Evolutionary conservation across 2,888 invertebrate species (phyloP).

Genomic region (Ariolimax columbianus): DNA sequence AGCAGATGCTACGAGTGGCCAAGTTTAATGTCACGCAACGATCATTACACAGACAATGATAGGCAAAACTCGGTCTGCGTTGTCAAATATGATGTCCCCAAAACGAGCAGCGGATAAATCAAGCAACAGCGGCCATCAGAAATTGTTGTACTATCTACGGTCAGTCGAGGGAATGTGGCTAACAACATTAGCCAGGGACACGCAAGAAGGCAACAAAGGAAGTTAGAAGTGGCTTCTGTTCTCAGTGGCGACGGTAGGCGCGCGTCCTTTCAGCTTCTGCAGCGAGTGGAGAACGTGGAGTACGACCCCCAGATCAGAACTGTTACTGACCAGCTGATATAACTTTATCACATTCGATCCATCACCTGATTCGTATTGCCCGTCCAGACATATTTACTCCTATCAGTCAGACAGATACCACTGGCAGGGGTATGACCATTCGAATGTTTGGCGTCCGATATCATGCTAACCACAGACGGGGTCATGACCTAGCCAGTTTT

Average conservation of each 20-base stretch:
- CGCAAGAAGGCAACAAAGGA: constrained; percentile 14
- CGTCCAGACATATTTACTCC: constrained; percentile 32
- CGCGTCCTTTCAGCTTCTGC: neutral
- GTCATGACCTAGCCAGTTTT: neutral
- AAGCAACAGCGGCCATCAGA: neutral
- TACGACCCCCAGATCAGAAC: neutral
- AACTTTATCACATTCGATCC: neutral
- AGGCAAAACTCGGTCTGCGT: neutral
- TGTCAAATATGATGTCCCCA: neutral
- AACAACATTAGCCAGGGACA: neutral
- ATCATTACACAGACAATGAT: neutral
- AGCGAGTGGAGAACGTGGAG: neutral
- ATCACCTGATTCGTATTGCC: neutral
- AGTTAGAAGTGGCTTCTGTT: neutral
- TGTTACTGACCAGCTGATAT: constrained; percentile 16
- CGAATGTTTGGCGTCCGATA: too few relatives aligned
- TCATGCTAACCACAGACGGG: neutral
- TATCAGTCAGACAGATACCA: constrained; percentile 22
- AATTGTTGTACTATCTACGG: neutral
- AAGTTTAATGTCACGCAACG: neutral
- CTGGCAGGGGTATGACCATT: neutral
- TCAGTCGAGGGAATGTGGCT: neutral
- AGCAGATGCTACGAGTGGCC: neutral
- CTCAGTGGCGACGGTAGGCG: neutral
- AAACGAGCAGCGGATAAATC: neutral